Evolutionary conservation across 2,888 invertebrate species (phyloP).

Genomic region (Dryococelus australis): DNA sequence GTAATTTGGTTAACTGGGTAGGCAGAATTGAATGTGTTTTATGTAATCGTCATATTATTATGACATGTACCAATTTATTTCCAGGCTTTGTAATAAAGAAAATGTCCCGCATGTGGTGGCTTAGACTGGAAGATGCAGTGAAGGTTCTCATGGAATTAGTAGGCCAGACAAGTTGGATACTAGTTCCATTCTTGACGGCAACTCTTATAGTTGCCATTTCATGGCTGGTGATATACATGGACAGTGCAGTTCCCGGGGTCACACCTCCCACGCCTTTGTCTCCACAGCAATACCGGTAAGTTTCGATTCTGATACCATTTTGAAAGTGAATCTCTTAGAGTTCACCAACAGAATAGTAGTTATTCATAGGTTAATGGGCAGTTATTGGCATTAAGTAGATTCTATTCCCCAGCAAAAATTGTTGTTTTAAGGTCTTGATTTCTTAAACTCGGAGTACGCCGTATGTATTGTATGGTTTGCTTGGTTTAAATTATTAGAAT

Average conservation of each 20-base stretch:
- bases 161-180: conserved; percentile 25
- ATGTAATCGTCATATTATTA: no score
- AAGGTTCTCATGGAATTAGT: conserved; percentile 6
- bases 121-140: not conserved
- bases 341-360: no score
- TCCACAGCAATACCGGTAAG: conserved; percentile 61
- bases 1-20: no score
- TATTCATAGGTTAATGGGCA: no score
- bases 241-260: conserved; percentile 67
- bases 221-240: conserved; percentile 68
- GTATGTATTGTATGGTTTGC: no score
- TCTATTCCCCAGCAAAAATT: no score
- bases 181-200: conserved; percentile 53
- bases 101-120: not conserved
- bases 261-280: conserved; percentile 68
- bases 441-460: no score
- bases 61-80: not conserved
- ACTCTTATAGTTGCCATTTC: conserved; percentile 62
- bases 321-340: no score
- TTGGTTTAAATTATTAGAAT: no score
- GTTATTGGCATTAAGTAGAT: no score
- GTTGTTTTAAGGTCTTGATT: no score
- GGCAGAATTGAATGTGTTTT: no score
- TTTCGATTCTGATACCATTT: conserved; percentile 24
- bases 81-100: not conserved